Evolutionary conservation across 2,113 vertebrate genomes (phyloP).

Genomic region (Lamprologus ornatipinnis): DNA sequence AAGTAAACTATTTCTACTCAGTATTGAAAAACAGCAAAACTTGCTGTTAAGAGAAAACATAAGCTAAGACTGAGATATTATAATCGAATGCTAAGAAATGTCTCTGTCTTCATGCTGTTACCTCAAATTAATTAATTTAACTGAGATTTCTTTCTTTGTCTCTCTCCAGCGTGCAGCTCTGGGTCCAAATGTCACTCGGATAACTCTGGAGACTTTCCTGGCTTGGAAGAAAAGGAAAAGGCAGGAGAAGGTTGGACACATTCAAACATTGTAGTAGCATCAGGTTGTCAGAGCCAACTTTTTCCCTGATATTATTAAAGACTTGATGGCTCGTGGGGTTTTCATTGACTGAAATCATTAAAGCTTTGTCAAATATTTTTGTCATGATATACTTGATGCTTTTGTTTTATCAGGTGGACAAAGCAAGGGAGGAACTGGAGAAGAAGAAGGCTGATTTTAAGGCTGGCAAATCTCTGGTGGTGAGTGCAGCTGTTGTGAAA

Average conservation of each 20-base stretch:
- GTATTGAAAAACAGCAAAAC: background rate
- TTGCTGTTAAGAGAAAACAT: fast-evolving
- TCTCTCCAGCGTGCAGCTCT: slow-evolving; percentile 82
- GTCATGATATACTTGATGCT: background rate
- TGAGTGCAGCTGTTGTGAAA: slow-evolving; percentile 37
- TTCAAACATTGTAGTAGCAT: background rate
- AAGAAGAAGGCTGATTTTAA: slow-evolving; percentile 96
- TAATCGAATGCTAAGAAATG: background rate
- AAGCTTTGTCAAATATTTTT: background rate
- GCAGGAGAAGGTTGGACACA: slow-evolving; percentile 81
- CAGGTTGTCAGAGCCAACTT: background rate
- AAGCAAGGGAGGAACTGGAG: slow-evolving; percentile 88
- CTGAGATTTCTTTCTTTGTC: background rate
- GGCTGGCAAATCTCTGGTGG: slow-evolving; percentile 89
- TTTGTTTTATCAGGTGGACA: slow-evolving; percentile 63
- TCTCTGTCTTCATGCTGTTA: background rate
- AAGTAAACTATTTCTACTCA: background rate
- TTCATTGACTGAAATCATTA: background rate
- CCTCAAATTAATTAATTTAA: background rate
- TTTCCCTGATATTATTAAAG: background rate
- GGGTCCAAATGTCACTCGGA: slow-evolving; percentile 90
- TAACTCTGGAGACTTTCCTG: slow-evolving; percentile 96
- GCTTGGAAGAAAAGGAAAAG: slow-evolving; percentile 98
- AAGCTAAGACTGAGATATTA: background rate
- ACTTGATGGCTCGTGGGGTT: fast-evolving